These are phyloP conservation scores for Gallinago jamesoni DNA, from an alignment of 2,113 vertebrate species.

Conservation along the genomic window DNA sequence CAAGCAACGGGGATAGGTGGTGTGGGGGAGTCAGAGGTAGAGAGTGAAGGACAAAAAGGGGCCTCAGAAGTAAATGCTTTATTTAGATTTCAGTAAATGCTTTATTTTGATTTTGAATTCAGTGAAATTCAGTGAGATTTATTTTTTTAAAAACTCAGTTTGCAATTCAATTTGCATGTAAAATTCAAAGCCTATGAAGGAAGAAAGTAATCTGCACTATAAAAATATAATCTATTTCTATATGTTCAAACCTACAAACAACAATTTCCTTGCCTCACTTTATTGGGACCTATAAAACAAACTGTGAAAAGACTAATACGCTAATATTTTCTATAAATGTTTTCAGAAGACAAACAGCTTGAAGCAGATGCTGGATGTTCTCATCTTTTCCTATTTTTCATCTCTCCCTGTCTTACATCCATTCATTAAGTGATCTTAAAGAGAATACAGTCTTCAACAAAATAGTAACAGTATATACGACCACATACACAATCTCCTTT, in stretches of 20 bases:
- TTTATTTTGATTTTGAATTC: neutral
- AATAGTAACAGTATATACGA: neutral
- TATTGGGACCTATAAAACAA: neutral
- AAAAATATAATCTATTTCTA: neutral
- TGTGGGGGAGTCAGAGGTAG: neutral
- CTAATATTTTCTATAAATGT: neutral
- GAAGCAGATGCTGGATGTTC: neutral
- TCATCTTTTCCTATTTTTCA: neutral
- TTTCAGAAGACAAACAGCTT: neutral
- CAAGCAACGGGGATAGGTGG: neutral
- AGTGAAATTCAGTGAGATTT: too few species aligned
- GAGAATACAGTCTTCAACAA: neutral
- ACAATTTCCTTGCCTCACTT: neutral
- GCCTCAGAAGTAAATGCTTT: neutral
- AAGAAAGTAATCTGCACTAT: neutral
- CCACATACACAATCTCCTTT: neutral
- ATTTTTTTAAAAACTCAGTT: neutral
- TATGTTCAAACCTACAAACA: neutral
- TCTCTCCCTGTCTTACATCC: neutral
- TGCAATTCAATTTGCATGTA: neutral
- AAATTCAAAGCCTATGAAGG: neutral
- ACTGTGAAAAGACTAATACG: neutral
- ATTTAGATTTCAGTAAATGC: neutral
- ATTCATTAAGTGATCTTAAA: neutral
- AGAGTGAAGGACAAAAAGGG: neutral